Conservation (phyloP, 2,113 vertebrate genomes). For the Monopterus albus region DNA sequence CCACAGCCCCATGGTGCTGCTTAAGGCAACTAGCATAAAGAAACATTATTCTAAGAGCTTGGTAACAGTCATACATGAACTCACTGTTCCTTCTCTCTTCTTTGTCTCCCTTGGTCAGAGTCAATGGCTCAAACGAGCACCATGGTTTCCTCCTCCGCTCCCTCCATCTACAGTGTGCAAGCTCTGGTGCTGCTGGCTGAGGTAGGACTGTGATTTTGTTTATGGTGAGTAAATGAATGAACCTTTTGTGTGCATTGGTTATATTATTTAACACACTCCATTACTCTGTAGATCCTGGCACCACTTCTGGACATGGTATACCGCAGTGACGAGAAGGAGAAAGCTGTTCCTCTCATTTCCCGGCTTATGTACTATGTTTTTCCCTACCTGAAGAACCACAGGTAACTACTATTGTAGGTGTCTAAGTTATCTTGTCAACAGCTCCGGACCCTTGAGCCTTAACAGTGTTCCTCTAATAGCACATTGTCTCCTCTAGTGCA, state of each 20-base stretch:
- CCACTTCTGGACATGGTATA: constrained; percentile 96
- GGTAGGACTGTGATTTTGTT: constrained; percentile 73
- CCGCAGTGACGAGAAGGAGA: constrained; percentile 97
- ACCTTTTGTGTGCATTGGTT: not conserved
- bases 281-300: constrained; percentile 87
- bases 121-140: constrained; percentile 81
- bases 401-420: constrained; percentile 68
- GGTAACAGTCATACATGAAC: not conserved
- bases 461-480: not conserved
- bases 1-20: too few relatives aligned
- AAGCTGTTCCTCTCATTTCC: constrained; percentile 92
- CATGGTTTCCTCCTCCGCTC: constrained; percentile 94
- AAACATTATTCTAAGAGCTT: not conserved
- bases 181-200: constrained; percentile 95
- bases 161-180: constrained; percentile 95
- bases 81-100: constrained; percentile 2
- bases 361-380: constrained; percentile 96
- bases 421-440: not conserved
- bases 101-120: constrained; percentile 75
- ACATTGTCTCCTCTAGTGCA: constrained; percentile 76
- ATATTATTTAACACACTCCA: not conserved
- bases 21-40: too few relatives aligned
- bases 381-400: constrained; percentile 96
- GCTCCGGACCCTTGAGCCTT: not conserved
- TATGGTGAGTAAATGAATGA: constrained; percentile 10